Percentiles rank a stretch among this genome's conserved stretches.
These are phyloP conservation scores for Trachurus trachurus DNA, from an alignment of 2,797 vertebrate species.

Conservation along the genomic window DNA sequence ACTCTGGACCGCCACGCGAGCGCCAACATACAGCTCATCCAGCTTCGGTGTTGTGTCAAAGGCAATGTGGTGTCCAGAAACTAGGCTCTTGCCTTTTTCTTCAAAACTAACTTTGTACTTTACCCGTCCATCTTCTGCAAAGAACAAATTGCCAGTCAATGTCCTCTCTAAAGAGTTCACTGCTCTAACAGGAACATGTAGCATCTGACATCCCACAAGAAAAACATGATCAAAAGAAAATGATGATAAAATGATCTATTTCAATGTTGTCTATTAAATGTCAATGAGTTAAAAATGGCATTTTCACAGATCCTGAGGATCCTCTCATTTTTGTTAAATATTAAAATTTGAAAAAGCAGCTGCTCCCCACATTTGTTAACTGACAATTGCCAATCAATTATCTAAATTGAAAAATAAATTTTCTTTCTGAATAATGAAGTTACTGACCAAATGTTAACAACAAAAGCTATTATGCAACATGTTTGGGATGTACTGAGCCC, in stretches of 20 bases:
- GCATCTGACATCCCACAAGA: too few relatives aligned
- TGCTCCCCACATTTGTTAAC: neutral
- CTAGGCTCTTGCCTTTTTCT: conserved; percentile 90
- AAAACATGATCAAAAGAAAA: too few relatives aligned
- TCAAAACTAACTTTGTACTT: conserved; percentile 94
- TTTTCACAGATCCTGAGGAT: neutral
- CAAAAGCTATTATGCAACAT: too few relatives aligned
- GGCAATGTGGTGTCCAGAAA: conserved; percentile 94
- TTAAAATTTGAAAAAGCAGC: neutral
- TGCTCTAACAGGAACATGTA: too few relatives aligned
- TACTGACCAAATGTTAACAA: too few relatives aligned
- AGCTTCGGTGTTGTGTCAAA: conserved; percentile 85
- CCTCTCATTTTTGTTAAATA: neutral
- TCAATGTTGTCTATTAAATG: too few relatives aligned
- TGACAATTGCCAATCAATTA: neutral
- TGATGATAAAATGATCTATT: too few relatives aligned
- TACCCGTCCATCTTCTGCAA: conserved; percentile 61
- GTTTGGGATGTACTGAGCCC: too few relatives aligned
- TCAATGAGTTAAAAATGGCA: too few relatives aligned
- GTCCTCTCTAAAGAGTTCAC: too few relatives aligned
- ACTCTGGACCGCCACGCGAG: conserved; percentile 91
- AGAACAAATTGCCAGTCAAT: neutral
- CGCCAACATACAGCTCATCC: conserved; percentile 90
- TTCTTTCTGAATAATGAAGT: too few relatives aligned
- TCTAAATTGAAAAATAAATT: neutral